Evolutionary conservation across 2,888 invertebrate genomes (phyloP).

Genomic region (Lithosia quadra): DNA sequence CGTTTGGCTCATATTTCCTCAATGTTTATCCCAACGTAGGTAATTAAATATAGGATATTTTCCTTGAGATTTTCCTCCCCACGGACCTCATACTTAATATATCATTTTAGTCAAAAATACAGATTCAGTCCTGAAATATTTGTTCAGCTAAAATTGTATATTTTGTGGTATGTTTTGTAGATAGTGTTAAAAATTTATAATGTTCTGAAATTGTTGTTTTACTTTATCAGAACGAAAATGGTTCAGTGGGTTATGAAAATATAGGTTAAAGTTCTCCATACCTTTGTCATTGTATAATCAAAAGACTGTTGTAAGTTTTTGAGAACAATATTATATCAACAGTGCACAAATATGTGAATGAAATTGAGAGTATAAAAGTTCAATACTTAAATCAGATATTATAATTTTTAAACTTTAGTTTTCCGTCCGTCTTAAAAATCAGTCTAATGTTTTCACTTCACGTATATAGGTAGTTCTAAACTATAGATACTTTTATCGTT

Average conservation of each 20-base stretch:
- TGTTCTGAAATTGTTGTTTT: background rate
- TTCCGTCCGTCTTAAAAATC: background rate
- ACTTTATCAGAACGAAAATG: background rate
- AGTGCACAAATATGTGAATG: background rate
- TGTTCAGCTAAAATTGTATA: background rate
- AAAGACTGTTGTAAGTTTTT: too few species aligned
- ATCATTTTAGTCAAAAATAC: constrained; percentile 4
- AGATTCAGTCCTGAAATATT: background rate
- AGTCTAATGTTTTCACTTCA: background rate
- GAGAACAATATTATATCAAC: background rate
- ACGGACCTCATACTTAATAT: constrained; percentile 1
- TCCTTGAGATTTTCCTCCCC: background rate
- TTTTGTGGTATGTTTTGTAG: background rate
- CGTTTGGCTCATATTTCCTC: background rate
- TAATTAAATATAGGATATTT: constrained; percentile 8
- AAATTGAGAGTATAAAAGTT: background rate
- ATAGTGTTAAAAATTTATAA: background rate
- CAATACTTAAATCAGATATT: background rate
- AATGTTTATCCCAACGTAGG: background rate
- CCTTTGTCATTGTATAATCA: too few species aligned
- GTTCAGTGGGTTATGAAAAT: too few species aligned
- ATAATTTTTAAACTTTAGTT: background rate
- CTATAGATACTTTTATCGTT: too few species aligned
- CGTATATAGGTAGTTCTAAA: too few species aligned
- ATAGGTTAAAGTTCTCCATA: too few species aligned